These are phyloP conservation scores for Xyrichtys novacula DNA, from an alignment of 2,797 vertebrate species.

Conservation along the genomic window DNA sequence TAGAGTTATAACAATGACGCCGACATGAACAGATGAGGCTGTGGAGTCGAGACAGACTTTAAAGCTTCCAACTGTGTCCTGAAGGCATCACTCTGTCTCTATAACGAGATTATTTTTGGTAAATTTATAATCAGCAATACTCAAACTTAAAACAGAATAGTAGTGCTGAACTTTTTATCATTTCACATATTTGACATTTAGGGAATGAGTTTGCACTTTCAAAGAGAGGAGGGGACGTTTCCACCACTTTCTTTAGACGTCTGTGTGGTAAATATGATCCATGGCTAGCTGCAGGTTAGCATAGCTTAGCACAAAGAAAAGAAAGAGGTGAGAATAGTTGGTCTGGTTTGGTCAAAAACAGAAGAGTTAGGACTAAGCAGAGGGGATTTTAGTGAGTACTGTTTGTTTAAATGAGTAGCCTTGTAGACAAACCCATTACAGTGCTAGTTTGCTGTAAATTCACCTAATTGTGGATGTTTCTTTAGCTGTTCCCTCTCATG, in stretches of 20 bases:
- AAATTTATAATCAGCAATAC: conserved; percentile 4
- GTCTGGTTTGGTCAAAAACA: too few relatives aligned
- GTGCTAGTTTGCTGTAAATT: too few relatives aligned
- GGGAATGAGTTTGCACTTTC: background rate
- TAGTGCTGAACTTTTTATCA: background rate
- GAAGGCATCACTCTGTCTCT: conserved; percentile 27
- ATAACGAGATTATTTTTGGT: conserved; percentile 4
- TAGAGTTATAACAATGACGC: conserved; percentile 5
- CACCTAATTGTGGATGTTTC: too few relatives aligned
- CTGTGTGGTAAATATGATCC: too few relatives aligned
- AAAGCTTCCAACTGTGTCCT: conserved; percentile 16
- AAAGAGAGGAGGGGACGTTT: background rate
- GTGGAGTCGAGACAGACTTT: conserved; percentile 13
- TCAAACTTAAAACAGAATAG: background rate
- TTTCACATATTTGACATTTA: conserved; percentile 1
- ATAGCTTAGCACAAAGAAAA: too few relatives aligned
- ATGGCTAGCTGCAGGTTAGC: too few relatives aligned
- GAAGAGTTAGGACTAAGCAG: too few relatives aligned
- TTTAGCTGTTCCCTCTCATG: too few relatives aligned
- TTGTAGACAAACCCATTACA: too few relatives aligned
- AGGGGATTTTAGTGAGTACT: too few relatives aligned
- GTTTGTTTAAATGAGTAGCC: too few relatives aligned
- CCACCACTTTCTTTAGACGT: background rate
- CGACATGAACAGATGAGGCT: conserved; percentile 21
- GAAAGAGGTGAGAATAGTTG: too few relatives aligned